phyloP scores from a whole-genome alignment of 2,888 invertebrate genomes.

The Drosophila koepferae region DNA sequence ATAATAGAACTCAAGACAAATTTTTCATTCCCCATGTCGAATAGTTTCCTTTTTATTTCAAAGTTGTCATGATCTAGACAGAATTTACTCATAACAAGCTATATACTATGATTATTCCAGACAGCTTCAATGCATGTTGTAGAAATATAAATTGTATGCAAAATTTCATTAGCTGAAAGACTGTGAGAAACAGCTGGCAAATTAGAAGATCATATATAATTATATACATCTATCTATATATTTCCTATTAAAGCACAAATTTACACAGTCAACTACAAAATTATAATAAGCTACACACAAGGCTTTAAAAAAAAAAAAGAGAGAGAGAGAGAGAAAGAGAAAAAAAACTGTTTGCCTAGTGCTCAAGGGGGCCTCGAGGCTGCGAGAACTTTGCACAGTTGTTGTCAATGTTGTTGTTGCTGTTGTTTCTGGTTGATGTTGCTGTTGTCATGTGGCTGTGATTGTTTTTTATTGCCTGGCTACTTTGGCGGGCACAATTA shows the following conservation, averaged over 20 bases:
- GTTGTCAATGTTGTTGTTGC: conserved; percentile 3
- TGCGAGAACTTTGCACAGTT: conserved; percentile 42
- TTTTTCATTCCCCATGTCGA: not conserved
- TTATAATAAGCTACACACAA: conserved; percentile 3
- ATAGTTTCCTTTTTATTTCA: no score
- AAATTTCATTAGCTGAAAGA: not conserved
- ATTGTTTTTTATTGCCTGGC: conserved; percentile 80
- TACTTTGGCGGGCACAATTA: conserved; percentile 80
- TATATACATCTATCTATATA: not conserved
- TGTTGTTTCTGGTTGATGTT: conserved; percentile 18
- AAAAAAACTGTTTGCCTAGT: not conserved
- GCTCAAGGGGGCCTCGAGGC: conserved; percentile 20
- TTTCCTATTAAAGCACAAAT: not conserved
- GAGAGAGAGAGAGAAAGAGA: not conserved
- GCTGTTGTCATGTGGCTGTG: conserved; percentile 50
- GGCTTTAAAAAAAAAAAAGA: conserved; percentile 3
- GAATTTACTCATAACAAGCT: not conserved
- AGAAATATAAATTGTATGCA: not conserved
- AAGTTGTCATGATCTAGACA: not conserved
- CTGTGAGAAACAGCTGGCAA: not conserved
- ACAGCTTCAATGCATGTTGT: not conserved
- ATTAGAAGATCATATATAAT: not conserved
- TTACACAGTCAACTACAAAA: not conserved
- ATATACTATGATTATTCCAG: not conserved
- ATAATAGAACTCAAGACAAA: not conserved